A percentile compares a stretch with the other conserved stretches of the same genome.
These are phyloP conservation scores for Apamea sordens DNA, from an alignment of 2,888 invertebrate genomes.

Conservation along the genomic window DNA sequence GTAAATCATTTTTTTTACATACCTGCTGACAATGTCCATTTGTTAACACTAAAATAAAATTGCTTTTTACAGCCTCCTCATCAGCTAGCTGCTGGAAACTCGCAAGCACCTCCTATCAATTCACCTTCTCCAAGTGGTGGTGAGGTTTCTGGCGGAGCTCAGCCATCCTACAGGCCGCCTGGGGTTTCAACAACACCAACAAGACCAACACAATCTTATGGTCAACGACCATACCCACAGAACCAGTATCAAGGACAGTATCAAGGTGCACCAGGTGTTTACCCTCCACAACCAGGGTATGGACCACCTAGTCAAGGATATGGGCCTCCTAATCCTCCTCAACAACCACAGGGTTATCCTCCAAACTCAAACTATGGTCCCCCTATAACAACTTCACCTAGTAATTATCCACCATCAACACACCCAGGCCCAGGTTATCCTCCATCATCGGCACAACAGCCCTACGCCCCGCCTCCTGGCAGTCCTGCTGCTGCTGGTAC, in stretches of 20 bases:
- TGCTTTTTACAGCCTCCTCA: constrained; percentile 88
- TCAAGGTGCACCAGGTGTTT: constrained; percentile 89
- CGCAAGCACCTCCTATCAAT: constrained; percentile 83
- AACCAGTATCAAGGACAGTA: constrained; percentile 92
- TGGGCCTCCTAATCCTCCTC: constrained; percentile 91
- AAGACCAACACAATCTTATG: constrained; percentile 92
- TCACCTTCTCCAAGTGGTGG: constrained; percentile 81
- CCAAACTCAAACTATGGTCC: constrained; percentile 92
- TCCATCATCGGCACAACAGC: constrained; percentile 86
- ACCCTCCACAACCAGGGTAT: constrained; percentile 93
- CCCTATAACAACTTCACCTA: constrained; percentile 90
- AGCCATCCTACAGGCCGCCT: constrained; percentile 87
- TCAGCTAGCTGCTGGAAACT: constrained; percentile 89
- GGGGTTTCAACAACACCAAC: constrained; percentile 90
- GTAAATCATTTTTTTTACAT: neutral
- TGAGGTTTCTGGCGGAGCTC: constrained; percentile 84
- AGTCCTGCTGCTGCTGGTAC: constrained; percentile 85
- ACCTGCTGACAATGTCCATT: neutral
- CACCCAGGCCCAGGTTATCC: constrained; percentile 87
- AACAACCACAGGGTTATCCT: constrained; percentile 92
- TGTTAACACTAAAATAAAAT: constrained; percentile 1
- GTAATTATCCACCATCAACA: constrained; percentile 90
- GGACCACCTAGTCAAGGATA: constrained; percentile 92
- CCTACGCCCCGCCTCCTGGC: constrained; percentile 88
- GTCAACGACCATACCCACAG: constrained; percentile 92